Evolutionary conservation across 2,113 vertebrate species (phyloP).

Genomic region (Dipodomys stephensi): DNA sequence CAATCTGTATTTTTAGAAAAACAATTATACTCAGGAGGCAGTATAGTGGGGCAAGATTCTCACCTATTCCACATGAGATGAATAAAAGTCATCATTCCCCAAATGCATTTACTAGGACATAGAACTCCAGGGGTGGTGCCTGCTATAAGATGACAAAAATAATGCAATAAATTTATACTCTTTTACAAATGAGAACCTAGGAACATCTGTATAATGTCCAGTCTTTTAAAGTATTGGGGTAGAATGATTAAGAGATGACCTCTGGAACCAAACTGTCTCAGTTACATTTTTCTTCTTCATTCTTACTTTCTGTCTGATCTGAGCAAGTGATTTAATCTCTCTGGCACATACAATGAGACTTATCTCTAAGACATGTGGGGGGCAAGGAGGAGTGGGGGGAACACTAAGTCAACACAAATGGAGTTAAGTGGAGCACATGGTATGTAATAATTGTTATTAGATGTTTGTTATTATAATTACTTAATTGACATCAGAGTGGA

Average conservation of each 20-base stretch:
- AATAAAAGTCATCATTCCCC: background rate
- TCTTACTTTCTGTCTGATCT: background rate
- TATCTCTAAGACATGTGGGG: background rate
- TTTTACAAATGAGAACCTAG: constrained; percentile 1
- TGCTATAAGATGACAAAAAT: background rate
- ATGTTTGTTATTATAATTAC: background rate
- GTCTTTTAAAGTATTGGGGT: background rate
- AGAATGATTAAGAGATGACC: background rate
- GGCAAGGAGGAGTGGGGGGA: background rate
- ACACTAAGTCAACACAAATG: background rate
- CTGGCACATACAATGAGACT: background rate
- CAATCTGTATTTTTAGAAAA: background rate
- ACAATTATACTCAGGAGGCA: background rate
- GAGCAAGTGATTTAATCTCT: constrained; percentile 17
- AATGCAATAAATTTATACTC: background rate
- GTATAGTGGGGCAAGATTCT: background rate
- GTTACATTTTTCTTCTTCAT: background rate
- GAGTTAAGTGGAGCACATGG: background rate
- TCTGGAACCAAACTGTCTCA: background rate
- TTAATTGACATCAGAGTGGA: background rate
- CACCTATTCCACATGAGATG: background rate
- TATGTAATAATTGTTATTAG: background rate
- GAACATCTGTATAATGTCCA: background rate
- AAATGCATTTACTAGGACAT: background rate
- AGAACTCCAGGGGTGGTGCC: too few relatives aligned